Evolutionary conservation across 92 coral and sea anemone species (phyloP), one percentile per base, ranked within the genome.

Genomic region (Phenganax stokvisi): DNA sequence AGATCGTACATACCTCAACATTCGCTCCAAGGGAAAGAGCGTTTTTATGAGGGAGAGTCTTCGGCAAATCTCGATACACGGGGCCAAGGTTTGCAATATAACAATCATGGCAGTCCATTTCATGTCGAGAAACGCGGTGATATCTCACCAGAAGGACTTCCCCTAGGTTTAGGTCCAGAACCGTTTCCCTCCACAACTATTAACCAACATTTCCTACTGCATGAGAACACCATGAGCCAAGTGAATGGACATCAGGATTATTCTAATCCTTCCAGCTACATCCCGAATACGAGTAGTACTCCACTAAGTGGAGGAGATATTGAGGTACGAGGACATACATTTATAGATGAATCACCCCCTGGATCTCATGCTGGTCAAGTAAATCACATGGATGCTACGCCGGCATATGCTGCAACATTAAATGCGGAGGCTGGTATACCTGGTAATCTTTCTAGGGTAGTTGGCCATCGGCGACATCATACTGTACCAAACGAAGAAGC

Each of bases 401-500:
- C 92, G 57, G 81, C 91, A 51, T 65, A 80, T 67, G 79, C 85
- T 1, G 88, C 96, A 72, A 84, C 91, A 13, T 80, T 88, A 55
- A 85, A 89, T 30, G 84, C 87, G 61, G 89, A 88, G 63, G 92
- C 97, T 65, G 85, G 85, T 57, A 79, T 84, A 16, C 56, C 90
- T 64, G 83, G 86, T 10, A 85, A 84, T 12, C 74, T 83, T 74
- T 60, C 87, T 9, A 87, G 90, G 57, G 90, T 80, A 51, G 80
- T 90, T 25, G 76, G 89, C 54, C 99, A 89, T 79, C 90, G 90
- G 30, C 92, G 99, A 53, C 96, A 91, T 80, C 99, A 92, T 87
- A 92, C 99, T 25, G 99, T 86, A 30, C 92, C 97, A 16, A 81
- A 88, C 61, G 96, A 90, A 60, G 99, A 96, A 17, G 91, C 97